phyloP scores from a whole-genome alignment of 2,113 vertebrate species.

The Climacteris rufus region DNA sequence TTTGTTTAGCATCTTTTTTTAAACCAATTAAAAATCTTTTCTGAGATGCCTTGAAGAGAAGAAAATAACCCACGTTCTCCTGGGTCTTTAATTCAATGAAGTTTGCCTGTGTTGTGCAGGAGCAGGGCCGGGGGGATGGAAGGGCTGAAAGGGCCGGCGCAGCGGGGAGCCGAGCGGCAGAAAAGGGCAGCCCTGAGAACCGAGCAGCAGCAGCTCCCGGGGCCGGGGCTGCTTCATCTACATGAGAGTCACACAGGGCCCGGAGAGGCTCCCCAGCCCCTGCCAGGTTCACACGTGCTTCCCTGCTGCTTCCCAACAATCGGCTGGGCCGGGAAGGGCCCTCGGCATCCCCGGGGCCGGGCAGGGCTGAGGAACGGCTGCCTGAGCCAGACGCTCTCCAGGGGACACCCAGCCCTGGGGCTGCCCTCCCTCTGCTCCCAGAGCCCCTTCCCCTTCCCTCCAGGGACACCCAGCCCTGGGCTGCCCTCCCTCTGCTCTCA shows the following conservation, averaged over 20 bases:
- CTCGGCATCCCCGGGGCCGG: slow-evolving; percentile 55
- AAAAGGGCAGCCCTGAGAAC: slow-evolving; percentile 92
- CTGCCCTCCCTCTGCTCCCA: not conserved
- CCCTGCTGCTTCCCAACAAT: slow-evolving; percentile 78
- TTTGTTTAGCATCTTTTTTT: slow-evolving; percentile 70
- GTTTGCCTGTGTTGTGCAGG: slow-evolving; percentile 73
- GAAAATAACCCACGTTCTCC: slow-evolving; percentile 74
- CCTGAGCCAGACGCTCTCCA: slow-evolving; percentile 8
- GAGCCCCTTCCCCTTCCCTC: not conserved
- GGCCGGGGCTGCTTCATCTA: slow-evolving; percentile 90
- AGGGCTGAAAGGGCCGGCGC: slow-evolving; percentile 85
- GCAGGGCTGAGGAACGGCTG: slow-evolving; percentile 35
- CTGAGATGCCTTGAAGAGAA: slow-evolving; percentile 70
- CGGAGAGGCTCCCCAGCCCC: slow-evolving; percentile 76
- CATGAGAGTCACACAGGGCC: slow-evolving; percentile 90
- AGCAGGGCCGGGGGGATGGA: slow-evolving; percentile 74
- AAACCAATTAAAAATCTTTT: slow-evolving; percentile 77
- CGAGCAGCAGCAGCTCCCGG: slow-evolving; percentile 80
- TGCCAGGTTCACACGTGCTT: slow-evolving; percentile 72
- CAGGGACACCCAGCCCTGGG: not conserved
- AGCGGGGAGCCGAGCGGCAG: slow-evolving; percentile 86
- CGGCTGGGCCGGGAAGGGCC: slow-evolving; percentile 52
- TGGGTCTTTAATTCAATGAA: slow-evolving; percentile 73
- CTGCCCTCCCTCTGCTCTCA: slow-evolving; percentile 21
- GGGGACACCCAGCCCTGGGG: not conserved